Evolutionary conservation across 35 echinoderm and acorn worm species (phyloP).

Genomic region (Holothuria glaberrima): DNA sequence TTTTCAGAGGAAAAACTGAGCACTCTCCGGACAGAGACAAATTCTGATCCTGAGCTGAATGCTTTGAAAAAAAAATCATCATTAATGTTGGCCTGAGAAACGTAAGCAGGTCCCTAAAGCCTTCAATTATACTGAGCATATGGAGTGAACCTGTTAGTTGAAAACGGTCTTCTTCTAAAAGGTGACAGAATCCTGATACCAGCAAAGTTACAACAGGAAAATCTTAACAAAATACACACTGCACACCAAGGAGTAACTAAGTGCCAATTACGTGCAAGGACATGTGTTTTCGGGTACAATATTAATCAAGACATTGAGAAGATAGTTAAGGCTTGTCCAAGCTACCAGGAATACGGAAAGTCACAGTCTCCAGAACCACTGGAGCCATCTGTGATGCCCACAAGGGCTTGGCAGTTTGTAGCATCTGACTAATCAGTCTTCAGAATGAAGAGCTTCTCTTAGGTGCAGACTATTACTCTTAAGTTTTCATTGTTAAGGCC

Average conservation of each 20-base stretch:
- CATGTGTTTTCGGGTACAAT: slow-evolving; percentile 60
- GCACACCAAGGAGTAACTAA: slow-evolving; percentile 73
- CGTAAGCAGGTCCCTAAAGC: not conserved
- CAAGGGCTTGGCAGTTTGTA: too few relatives aligned
- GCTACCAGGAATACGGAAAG: slow-evolving; percentile 41
- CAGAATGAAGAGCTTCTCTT: too few relatives aligned
- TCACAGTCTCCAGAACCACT: slow-evolving; percentile 21
- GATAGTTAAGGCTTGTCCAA: slow-evolving; percentile 37
- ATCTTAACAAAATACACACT: slow-evolving; percentile 62
- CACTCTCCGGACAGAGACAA: not conserved
- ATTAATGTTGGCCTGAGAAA: slow-evolving; percentile 56
- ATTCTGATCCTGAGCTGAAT: slow-evolving; percentile 1
- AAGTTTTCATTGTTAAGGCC: too few relatives aligned
- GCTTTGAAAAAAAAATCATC: slow-evolving; percentile 37
- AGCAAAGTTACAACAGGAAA: slow-evolving; percentile 41
- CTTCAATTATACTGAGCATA: slow-evolving; percentile 24
- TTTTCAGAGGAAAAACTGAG: slow-evolving; percentile 28
- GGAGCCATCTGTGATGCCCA: not conserved
- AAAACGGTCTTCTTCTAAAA: slow-evolving; percentile 76
- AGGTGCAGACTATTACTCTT: too few relatives aligned
- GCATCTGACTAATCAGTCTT: too few relatives aligned
- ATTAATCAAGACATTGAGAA: slow-evolving; percentile 71
- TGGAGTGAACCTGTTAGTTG: slow-evolving; percentile 40
- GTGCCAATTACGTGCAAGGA: slow-evolving; percentile 65
- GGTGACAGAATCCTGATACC: slow-evolving; percentile 76